phyloP scores from a whole-genome alignment of 2,113 vertebrate species.

The Dissostichus mawsoni region DNA sequence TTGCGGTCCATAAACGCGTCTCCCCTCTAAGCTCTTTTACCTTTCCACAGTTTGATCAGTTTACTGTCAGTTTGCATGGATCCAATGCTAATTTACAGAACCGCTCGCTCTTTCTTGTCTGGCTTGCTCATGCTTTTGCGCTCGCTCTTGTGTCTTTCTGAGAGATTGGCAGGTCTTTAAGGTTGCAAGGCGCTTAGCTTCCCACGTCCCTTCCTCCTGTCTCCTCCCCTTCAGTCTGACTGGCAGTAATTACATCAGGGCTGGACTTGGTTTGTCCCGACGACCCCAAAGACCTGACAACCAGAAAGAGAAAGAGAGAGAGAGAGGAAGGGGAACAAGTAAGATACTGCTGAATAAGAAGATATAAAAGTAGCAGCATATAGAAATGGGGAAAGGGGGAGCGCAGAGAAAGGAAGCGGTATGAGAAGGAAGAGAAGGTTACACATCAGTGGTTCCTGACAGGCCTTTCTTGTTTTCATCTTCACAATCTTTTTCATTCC shows the following conservation, averaged over 20 bases:
- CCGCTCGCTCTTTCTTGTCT: constrained; percentile 21
- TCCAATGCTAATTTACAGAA: constrained; percentile 49
- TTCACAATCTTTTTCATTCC: constrained; percentile 38
- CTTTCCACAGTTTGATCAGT: constrained; percentile 42
- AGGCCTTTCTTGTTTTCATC: constrained; percentile 51
- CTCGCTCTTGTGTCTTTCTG: constrained; percentile 51
- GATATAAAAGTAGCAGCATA: constrained; percentile 35
- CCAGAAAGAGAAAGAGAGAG: neutral
- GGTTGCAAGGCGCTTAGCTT: constrained; percentile 63
- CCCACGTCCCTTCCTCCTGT: constrained; percentile 59
- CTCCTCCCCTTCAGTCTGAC: constrained; percentile 68
- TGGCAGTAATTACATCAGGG: constrained; percentile 79
- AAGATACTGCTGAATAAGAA: constrained; percentile 34
- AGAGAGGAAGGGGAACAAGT: constrained; percentile 8
- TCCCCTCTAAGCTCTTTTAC: constrained; percentile 25
- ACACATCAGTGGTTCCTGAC: constrained; percentile 64
- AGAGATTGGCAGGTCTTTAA: constrained; percentile 75
- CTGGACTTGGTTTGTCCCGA: constrained; percentile 57
- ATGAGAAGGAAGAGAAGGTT: constrained; percentile 30
- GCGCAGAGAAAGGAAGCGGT: constrained; percentile 4
- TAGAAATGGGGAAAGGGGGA: constrained; percentile 29
- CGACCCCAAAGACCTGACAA: constrained; percentile 63
- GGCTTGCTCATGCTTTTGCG: constrained; percentile 31
- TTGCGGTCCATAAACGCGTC: constrained; percentile 33
- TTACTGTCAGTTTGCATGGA: constrained; percentile 42